Evolutionary conservation across 2,113 vertebrate species (phyloP).

Genomic region (Chroicocephalus ridibundus): DNA sequence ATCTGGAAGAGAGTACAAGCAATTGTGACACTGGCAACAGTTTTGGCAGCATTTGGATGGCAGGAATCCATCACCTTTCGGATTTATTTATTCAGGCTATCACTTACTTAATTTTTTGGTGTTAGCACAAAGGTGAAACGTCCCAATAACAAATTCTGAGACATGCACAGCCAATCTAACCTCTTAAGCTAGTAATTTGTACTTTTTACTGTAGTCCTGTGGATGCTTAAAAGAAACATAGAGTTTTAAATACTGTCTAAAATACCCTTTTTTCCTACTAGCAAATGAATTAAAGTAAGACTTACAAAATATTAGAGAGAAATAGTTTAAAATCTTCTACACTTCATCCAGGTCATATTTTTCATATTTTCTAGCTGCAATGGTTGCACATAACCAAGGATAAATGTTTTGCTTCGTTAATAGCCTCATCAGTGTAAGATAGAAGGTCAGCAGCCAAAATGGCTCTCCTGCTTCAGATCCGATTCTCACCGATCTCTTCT

Average conservation of each 20-base stretch:
- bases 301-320: background rate
- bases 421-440: background rate
- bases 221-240: background rate
- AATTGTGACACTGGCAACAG: background rate
- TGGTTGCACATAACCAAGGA: background rate
- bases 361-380: background rate
- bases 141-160: background rate
- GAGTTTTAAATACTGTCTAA: background rate
- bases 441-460: background rate
- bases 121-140: background rate
- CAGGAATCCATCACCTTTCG: background rate
- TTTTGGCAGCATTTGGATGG: background rate
- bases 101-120: background rate
- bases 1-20: background rate
- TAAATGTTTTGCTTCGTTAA: background rate
- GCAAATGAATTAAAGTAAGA: constrained; percentile 19
- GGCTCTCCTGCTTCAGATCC: background rate
- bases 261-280: background rate
- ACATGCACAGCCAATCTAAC: background rate
- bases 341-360: background rate
- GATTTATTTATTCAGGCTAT: background rate
- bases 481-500: background rate
- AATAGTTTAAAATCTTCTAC: background rate
- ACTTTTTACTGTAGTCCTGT: background rate
- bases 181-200: background rate